Base-by-base conservation (phyloP, 2,113 vertebrate genomes). In the Odocoileus hemionus region DNA sequence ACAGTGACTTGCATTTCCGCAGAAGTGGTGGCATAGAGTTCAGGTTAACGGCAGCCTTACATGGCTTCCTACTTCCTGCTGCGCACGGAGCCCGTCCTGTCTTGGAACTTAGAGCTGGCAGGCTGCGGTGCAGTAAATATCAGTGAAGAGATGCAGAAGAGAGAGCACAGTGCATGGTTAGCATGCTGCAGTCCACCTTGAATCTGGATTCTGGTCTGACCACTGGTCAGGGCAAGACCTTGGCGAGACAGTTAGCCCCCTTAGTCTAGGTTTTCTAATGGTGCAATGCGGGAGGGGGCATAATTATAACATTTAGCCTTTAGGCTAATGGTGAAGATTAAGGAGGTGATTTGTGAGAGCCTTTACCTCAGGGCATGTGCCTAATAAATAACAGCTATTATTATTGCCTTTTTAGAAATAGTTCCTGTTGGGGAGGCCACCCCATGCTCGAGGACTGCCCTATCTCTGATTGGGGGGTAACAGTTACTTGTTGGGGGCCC, bases 371-470 rank as follows among this genome's bases (percentile, higher is more conserved):
- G 30, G 39, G 58, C 2, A 5, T 47, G 54, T 76, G 30, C 30
- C 64, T 86, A 89, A 95, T 60, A 86, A 97, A 86, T 39, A 89
- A 25, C 33, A 88, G 83, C 50, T 94, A n/a, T 86, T 79, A 39
- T 76, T 86, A 92, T 39, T 54, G 43, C 13, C 36, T 55, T 50
- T 60, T 36, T 23, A 83, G 52, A 54, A 83, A 83, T 30, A 91
- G 11, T 92, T 90, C 36, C 52, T 94, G 3, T 70, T 89, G 23
- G 52, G 50, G 89, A 36, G 88, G 15, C 11, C 28, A 50, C 74
- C n/a, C 39, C 30, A 76, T 45, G 26, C 21, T 88, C 13, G 28
- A 10, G 10, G 74, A 70, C 8, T 85, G 15, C 6, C 23, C 28
- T n/a, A 92, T 90, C 33, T 55, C n/a, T 82, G 36, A 10, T 4